phyloP scores from a whole-genome alignment of 2,888 invertebrate species.

The Rutpela maculata region DNA sequence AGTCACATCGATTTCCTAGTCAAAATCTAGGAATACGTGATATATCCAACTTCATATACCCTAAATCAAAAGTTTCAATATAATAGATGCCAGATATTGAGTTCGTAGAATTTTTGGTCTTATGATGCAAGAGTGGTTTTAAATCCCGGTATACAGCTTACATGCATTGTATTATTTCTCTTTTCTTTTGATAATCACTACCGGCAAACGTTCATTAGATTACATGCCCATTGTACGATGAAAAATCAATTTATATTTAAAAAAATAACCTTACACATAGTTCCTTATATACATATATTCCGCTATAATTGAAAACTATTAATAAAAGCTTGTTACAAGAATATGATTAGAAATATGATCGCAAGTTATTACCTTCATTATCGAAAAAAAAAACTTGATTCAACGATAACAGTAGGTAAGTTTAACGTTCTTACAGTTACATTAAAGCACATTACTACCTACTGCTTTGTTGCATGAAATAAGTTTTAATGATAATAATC shows the following conservation, averaged over 20 bases:
- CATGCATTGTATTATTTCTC: too few relatives aligned
- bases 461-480: not conserved
- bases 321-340: slow-evolving; percentile 9
- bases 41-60: too few relatives aligned
- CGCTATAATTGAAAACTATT: slow-evolving; percentile 14
- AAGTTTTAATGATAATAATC: too few relatives aligned
- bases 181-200: too few relatives aligned
- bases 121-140: too few relatives aligned
- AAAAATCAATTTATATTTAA: not conserved
- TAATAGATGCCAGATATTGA: too few relatives aligned
- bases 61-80: too few relatives aligned
- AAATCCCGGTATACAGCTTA: too few relatives aligned
- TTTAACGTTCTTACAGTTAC: not conserved
- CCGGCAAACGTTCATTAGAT: not conserved
- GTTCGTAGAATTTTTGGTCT: too few relatives aligned
- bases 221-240: not conserved
- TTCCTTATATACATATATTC: not conserved
- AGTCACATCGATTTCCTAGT: too few relatives aligned
- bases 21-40: too few relatives aligned
- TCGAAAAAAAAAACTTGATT: not conserved
- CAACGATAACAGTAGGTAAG: not conserved
- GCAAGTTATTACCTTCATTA: not conserved
- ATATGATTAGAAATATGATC: slow-evolving; percentile 8
- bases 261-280: not conserved
- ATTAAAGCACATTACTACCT: not conserved